phyloP scores from a whole-genome alignment of 2,888 invertebrate genomes.

The Creontiades dilutus region DNA sequence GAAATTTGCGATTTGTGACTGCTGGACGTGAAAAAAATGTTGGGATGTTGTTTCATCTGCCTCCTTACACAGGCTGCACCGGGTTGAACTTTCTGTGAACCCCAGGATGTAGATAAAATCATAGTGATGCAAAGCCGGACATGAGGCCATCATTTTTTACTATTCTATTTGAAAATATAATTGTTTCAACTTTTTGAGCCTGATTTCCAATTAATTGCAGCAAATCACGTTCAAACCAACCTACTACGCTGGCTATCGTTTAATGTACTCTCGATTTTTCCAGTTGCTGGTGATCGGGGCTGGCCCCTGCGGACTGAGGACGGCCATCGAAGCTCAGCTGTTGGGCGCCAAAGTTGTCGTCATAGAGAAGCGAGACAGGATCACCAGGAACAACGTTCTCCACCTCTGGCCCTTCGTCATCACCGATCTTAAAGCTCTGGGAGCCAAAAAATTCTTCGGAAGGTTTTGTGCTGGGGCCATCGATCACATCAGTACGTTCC shows the following conservation, averaged over 20 bases:
- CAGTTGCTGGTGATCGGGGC: slow-evolving; percentile 94
- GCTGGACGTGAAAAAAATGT: too few relatives aligned
- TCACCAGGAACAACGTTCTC: slow-evolving; percentile 97
- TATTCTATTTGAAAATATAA: too few relatives aligned
- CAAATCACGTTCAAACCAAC: background rate
- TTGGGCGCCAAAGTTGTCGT: slow-evolving; percentile 97
- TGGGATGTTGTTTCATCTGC: too few relatives aligned
- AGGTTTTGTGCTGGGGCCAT: slow-evolving; percentile 99
- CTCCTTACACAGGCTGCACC: too few relatives aligned
- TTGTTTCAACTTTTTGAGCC: too few relatives aligned
- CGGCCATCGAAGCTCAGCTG: slow-evolving; percentile 97
- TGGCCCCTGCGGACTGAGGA: slow-evolving; percentile 96
- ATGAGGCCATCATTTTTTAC: too few relatives aligned
- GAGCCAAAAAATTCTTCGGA: slow-evolving; percentile 98
- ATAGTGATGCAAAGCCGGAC: too few relatives aligned
- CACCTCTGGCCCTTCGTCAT: slow-evolving; percentile 99
- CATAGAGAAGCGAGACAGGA: slow-evolving; percentile 95
- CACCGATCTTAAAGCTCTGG: slow-evolving; percentile 93
- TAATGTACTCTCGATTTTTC: background rate
- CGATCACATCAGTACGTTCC: slow-evolving; percentile 93
- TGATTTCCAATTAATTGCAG: too few relatives aligned
- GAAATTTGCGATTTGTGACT: too few relatives aligned
- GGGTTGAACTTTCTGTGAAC: too few relatives aligned
- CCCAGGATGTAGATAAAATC: too few relatives aligned
- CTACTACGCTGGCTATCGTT: too few relatives aligned